Conservation (phyloP, 2,888 invertebrate genomes). For the Sesia bembeciformis region DNA sequence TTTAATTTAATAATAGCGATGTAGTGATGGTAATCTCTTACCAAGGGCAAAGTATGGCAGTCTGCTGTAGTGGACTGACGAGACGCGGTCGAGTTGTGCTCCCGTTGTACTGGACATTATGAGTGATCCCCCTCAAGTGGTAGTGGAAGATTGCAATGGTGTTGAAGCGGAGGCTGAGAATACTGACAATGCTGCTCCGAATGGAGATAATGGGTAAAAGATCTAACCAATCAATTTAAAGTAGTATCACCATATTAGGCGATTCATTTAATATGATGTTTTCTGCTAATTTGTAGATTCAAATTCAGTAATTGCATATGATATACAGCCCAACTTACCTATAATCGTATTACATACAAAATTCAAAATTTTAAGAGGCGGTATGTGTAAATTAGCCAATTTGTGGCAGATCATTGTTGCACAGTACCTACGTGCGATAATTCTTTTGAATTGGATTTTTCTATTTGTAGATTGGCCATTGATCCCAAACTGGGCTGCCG, state of each 20-base stretch:
- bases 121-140: constrained; percentile 55
- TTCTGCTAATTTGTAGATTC: no score
- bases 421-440: constrained; percentile 13
- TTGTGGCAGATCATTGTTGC: no score
- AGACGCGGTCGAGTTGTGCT: constrained; percentile 34
- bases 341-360: no score
- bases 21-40: constrained; percentile 66
- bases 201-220: constrained; percentile 49
- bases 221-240: no score
- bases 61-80: constrained; percentile 41
- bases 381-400: no score
- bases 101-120: constrained; percentile 29
- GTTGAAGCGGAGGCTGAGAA: constrained; percentile 31
- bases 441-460: constrained; percentile 39
- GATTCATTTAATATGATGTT: no score
- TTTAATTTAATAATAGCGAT: constrained; percentile 70
- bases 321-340: no score
- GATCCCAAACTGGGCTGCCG: constrained; percentile 70
- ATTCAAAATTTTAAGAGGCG: no score
- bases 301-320: no score
- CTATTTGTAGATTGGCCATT: constrained; percentile 74
- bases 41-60: constrained; percentile 65
- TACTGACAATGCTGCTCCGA: constrained; percentile 28
- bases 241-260: no score
- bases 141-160: constrained; percentile 59